Evolutionary conservation across 2,113 vertebrate species (phyloP), one percentile per base, ranked within the genome.

Genomic region (Danio rerio): DNA sequence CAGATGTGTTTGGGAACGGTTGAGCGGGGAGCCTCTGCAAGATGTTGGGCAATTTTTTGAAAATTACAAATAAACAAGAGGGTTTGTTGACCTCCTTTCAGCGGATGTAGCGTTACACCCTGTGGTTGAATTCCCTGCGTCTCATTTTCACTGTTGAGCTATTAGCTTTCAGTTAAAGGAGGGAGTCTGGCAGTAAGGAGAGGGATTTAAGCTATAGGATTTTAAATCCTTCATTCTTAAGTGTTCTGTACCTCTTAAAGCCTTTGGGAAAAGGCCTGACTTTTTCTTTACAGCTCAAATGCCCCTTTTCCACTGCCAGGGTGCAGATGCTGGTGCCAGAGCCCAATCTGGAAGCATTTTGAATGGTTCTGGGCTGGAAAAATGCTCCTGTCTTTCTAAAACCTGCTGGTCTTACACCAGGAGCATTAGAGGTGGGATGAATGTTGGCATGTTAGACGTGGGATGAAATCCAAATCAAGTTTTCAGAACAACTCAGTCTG

Each of bases 1-100:
- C 72, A 62, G 74, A 77, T 62, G 58, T 77, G 45, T 62, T 62
- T 77, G 74, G 74, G 56, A 77, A 63, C 7, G 42, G 42, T 59
- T 45, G 55, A 42, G 58, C 43, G 6, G 55, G 15, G n/a, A 59
- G 42, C n/a, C 42, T 15, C n/a, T 47, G 55, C 16, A 58, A 75
- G 16, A 59, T n/a, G 55, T 58, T 47, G 72, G 42, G 72, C 43
- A 75, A 59, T 75, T 75, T 59, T 59, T 45, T 20, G 72, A 47
- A 75, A 59, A 75, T 47, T 21, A 6, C 40, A 75, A 59, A 73
- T 56, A 18, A 56, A 52, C 71, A 40, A 59, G 11, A 13, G 55
- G 72, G 6, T 75, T 75, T 75, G 72, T 59, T 75, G 53, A 75
- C 55, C 40, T 75, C n/a, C 0, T 75, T 75, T 75, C n/a, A 43